Percentiles rank a stretch among this genome's conserved stretches.
These are phyloP conservation scores for Panagrolaimus sp. DNA, from an alignment of 1,140 invertebrate species.

Conservation along the genomic window DNA sequence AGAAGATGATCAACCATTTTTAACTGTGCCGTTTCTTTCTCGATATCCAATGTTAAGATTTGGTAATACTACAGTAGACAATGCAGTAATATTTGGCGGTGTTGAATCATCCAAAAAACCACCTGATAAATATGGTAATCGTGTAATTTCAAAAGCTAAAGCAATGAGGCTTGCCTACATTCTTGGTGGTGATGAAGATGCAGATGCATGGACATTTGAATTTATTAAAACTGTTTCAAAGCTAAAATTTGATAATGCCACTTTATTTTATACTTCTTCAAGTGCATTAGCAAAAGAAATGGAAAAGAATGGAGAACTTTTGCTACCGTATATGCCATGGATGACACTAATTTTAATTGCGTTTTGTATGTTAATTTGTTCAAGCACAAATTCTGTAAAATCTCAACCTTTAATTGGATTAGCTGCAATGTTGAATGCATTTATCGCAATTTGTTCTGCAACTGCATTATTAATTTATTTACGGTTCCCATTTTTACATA, in stretches of 20 bases:
- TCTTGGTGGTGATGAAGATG: constrained; percentile 22
- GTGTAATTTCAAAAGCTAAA: constrained; percentile 30
- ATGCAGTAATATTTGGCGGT: constrained; percentile 46
- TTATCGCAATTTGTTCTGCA: constrained; percentile 41
- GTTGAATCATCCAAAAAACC: constrained; percentile 18
- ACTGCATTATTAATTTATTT: constrained; percentile 43
- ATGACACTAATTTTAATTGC: constrained; percentile 42
- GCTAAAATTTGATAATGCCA: constrained; percentile 29
- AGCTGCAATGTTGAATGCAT: constrained; percentile 50
- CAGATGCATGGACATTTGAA: constrained; percentile 32
- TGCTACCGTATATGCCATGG: constrained; percentile 53
- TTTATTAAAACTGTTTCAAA: constrained; percentile 22
- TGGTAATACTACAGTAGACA: constrained; percentile 43
- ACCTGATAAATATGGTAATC: constrained; percentile 38
- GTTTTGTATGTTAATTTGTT: constrained; percentile 46
- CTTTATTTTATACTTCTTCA: constrained; percentile 38
- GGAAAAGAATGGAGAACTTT: constrained; percentile 50
- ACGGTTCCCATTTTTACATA: constrained; percentile 47
- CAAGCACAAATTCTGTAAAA: constrained; percentile 26
- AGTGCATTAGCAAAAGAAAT: constrained; percentile 45
- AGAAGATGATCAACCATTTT: constrained; percentile 20
- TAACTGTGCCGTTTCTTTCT: neutral
- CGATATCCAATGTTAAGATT: constrained; percentile 44
- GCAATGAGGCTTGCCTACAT: constrained; percentile 44
- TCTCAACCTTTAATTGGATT: constrained; percentile 51